phyloP scores from a whole-genome alignment of 1,140 invertebrate species.

The Diorhabda carinulata region DNA sequence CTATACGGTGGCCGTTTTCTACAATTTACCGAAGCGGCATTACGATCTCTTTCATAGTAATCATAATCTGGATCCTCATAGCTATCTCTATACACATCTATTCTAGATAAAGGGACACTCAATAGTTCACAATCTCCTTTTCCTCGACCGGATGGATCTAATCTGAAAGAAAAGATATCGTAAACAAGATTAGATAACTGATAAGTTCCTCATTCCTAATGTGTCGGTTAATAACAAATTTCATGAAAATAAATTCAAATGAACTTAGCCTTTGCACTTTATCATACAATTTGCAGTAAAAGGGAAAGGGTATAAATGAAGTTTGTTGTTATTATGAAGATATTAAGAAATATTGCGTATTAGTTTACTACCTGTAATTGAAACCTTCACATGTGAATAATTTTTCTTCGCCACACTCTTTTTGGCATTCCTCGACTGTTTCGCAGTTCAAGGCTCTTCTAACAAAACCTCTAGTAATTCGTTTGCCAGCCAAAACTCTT shows the following conservation, averaged over 20 bases:
- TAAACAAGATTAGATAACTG: no score
- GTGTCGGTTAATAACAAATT: no score
- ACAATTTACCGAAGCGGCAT: slow-evolving; percentile 49
- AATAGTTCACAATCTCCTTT: slow-evolving; percentile 71
- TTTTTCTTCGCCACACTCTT: slow-evolving; percentile 69
- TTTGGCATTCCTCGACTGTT: slow-evolving; percentile 66
- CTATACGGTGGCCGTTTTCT: slow-evolving; percentile 20
- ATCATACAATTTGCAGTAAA: background rate
- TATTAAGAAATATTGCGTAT: background rate
- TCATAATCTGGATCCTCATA: slow-evolving; percentile 67
- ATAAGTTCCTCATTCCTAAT: no score
- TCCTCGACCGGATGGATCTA: slow-evolving; percentile 59
- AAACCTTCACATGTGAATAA: slow-evolving; percentile 75
- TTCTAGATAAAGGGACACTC: slow-evolving; percentile 60
- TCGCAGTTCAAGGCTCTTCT: slow-evolving; percentile 64
- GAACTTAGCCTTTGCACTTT: background rate
- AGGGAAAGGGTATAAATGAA: background rate
- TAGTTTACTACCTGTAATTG: slow-evolving; percentile 64
- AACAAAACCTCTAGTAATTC: slow-evolving; percentile 62
- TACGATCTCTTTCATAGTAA: slow-evolving; percentile 70
- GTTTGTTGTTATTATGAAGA: background rate
- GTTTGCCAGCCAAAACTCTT: slow-evolving; percentile 63
- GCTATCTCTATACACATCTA: slow-evolving; percentile 62
- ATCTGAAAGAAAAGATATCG: slow-evolving; percentile 45
- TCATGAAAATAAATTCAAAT: no score